These are phyloP conservation scores for Zele albiditarsus DNA, from an alignment of 2,888 invertebrate species.

Conservation along the genomic window DNA sequence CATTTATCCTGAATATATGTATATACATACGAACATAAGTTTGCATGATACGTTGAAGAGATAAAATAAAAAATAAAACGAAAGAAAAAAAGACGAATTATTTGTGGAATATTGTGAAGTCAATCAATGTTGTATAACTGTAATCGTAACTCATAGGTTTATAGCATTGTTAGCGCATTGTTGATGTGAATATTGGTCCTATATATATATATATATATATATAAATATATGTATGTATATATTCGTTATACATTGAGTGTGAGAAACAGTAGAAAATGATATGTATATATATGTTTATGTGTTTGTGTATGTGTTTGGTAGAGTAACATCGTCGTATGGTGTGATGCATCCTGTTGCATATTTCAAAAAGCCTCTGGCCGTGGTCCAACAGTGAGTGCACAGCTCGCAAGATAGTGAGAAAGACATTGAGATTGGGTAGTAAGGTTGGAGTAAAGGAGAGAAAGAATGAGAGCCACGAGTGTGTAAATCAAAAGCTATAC, in stretches of 20 bases:
- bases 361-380: conserved; percentile 61
- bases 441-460: background rate
- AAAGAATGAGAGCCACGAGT: conserved; percentile 46
- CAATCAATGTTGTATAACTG: conserved; percentile 3
- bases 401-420: background rate
- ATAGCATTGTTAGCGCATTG: conserved; percentile 48
- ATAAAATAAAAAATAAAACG: too few relatives aligned
- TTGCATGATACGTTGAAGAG: too few relatives aligned
- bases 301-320: background rate
- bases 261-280: background rate
- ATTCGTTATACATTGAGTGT: conserved; percentile 1
- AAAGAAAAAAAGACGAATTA: background rate
- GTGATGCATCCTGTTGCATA: conserved; percentile 65
- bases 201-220: conserved; percentile 19
- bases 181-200: conserved; percentile 38
- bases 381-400: conserved; percentile 42
- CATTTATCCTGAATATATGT: too few relatives aligned
- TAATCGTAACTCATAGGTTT: conserved; percentile 45
- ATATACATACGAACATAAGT: too few relatives aligned
- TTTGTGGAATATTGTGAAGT: background rate
- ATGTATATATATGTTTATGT: background rate
- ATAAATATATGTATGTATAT: conserved; percentile 8
- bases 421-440: background rate
- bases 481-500: conserved; percentile 69
- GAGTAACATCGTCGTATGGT: conserved; percentile 43